phyloP scores from a whole-genome alignment of 2,888 invertebrate genomes.

The Gryllus longicercus region DNA sequence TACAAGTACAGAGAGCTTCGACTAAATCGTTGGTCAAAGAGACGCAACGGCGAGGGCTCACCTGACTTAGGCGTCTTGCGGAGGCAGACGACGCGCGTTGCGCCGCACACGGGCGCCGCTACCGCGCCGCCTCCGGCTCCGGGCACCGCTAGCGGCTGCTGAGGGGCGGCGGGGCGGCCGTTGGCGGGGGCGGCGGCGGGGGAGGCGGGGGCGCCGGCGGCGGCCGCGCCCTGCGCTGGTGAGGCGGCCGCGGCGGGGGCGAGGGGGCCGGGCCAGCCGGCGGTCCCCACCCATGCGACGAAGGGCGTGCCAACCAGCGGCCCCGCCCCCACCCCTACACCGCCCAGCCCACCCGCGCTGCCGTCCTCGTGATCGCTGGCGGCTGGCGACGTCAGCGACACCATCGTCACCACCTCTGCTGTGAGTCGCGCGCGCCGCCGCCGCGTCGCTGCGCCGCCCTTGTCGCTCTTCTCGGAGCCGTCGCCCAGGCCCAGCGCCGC shows the following conservation, averaged over 20 bases:
- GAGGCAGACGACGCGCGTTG: constrained; percentile 27
- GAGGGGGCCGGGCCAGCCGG: neutral
- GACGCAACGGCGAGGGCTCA: neutral
- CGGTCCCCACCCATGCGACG: neutral
- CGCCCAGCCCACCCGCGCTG: neutral
- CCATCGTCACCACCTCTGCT: constrained; percentile 60
- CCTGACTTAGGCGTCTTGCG: constrained; percentile 32
- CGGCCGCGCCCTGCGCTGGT: constrained; percentile 19
- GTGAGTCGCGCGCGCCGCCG: constrained; percentile 40
- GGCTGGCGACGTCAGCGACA: constrained; percentile 63
- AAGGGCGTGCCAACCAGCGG: neutral
- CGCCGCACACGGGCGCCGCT: neutral
- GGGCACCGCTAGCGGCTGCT: constrained; percentile 49
- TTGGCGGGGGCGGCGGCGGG: constrained; percentile 22
- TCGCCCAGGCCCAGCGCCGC: neutral
- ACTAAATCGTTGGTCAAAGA: too few species aligned
- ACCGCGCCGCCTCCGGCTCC: constrained; percentile 19
- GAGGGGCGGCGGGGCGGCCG: constrained; percentile 51
- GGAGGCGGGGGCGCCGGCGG: constrained; percentile 24
- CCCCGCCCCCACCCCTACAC: constrained; percentile 4
- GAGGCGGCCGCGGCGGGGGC: constrained; percentile 26
- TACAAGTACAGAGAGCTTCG: too few species aligned
- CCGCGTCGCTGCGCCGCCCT: constrained; percentile 35
- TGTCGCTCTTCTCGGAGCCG: constrained; percentile 29
- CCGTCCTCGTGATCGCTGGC: constrained; percentile 60